These are phyloP conservation scores for Tortricodes alternella DNA, from an alignment of 2,888 invertebrate species.

Conservation along the genomic window DNA sequence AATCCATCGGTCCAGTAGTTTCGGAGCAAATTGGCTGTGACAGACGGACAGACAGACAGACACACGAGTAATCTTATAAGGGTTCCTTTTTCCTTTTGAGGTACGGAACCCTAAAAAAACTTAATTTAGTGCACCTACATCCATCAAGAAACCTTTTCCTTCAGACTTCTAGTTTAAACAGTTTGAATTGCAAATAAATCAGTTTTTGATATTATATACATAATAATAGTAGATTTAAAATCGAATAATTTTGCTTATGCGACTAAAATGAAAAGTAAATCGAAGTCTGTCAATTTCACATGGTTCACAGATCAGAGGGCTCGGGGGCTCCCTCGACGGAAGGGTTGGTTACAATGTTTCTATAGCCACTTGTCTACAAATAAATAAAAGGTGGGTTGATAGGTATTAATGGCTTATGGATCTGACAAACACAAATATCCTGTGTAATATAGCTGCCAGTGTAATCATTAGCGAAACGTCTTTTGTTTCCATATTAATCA, in stretches of 20 bases:
- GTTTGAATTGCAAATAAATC: no score
- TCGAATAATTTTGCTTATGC: constrained; percentile 6
- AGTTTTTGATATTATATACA: not conserved
- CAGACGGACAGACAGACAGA: no score
- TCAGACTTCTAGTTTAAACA: no score
- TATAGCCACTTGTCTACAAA: constrained; percentile 7
- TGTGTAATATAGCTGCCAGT: not conserved
- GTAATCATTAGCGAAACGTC: no score
- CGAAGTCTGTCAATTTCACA: constrained; percentile 24
- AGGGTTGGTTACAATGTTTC: constrained; percentile 20
- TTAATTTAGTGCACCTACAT: no score
- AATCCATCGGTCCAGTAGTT: no score
- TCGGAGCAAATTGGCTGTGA: no score
- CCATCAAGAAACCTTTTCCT: no score
- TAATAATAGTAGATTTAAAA: not conserved
- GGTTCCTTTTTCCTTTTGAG: no score
- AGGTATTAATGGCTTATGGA: not conserved
- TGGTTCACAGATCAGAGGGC: constrained; percentile 30
- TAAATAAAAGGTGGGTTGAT: not conserved
- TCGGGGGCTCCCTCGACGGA: constrained; percentile 10
- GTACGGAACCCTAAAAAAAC: no score
- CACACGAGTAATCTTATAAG: no score
- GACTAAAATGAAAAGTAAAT: constrained; percentile 29
- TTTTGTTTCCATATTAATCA: no score
- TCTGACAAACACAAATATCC: not conserved